Conservation (phyloP, 2,888 invertebrate genomes). For the Polymixis lichenea region DNA sequence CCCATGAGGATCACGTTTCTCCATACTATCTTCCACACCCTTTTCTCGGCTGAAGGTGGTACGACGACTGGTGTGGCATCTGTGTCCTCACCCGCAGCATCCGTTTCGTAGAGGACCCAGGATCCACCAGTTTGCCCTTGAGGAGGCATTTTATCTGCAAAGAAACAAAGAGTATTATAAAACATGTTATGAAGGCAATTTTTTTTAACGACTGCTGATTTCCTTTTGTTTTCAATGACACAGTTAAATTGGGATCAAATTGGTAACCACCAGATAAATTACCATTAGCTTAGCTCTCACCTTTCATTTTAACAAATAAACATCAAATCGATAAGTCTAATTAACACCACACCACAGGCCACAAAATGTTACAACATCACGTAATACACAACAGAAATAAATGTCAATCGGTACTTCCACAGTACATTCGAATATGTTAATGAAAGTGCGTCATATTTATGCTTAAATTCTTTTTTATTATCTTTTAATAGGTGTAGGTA, state of each 20-base stretch:
- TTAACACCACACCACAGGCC: slow-evolving; percentile 15
- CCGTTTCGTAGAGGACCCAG: slow-evolving; percentile 85
- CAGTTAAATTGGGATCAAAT: slow-evolving; percentile 4
- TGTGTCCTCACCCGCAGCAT: slow-evolving; percentile 76
- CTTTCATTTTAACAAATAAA: slow-evolving; percentile 34
- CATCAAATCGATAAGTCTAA: slow-evolving; percentile 25
- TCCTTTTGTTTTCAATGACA: slow-evolving; percentile 12
- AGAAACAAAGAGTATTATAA: slow-evolving; percentile 12
- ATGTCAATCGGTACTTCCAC: slow-evolving; percentile 9
- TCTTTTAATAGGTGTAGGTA: slow-evolving; percentile 38
- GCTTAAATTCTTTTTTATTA: slow-evolving; percentile 31
- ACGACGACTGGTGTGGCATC: slow-evolving; percentile 70
- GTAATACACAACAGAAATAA: slow-evolving; percentile 7
- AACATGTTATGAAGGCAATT: neutral
- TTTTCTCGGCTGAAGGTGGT: slow-evolving; percentile 88
- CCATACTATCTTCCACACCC: slow-evolving; percentile 93
- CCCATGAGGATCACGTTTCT: slow-evolving; percentile 94
- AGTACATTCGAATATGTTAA: slow-evolving; percentile 16
- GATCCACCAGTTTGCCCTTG: slow-evolving; percentile 81
- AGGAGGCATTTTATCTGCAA: slow-evolving; percentile 82
- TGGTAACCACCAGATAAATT: neutral
- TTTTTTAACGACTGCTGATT: neutral
- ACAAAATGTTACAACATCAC: slow-evolving; percentile 16
- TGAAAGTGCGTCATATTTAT: slow-evolving; percentile 39
- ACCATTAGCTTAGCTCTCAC: slow-evolving; percentile 19